Conservation (phyloP, 2,888 invertebrate genomes). For the Cantharis flavilabris region DNA sequence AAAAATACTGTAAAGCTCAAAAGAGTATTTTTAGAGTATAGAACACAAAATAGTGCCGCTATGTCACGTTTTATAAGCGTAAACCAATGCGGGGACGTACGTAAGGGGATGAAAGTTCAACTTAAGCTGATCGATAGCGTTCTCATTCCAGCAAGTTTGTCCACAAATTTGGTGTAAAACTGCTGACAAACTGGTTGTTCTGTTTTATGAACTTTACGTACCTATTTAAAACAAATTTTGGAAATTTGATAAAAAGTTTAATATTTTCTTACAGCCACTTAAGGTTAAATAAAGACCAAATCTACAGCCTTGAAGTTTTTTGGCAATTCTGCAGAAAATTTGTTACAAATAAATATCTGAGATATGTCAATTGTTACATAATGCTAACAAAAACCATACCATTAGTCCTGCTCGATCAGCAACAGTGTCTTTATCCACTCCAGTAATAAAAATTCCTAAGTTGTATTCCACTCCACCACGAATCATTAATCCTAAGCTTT, state of each 20-base stretch:
- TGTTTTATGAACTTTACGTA: slow-evolving; percentile 1
- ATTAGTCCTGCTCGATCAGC: slow-evolving; percentile 89
- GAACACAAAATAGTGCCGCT: neutral
- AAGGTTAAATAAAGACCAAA: neutral
- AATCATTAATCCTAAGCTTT: slow-evolving; percentile 92
- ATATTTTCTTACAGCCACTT: neutral
- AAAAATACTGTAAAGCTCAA: neutral
- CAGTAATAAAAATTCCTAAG: slow-evolving; percentile 93
- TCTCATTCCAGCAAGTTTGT: slow-evolving; percentile 8
- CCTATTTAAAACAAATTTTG: neutral
- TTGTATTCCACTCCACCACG: slow-evolving; percentile 94
- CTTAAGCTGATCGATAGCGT: slow-evolving; percentile 13
- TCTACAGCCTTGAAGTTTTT: neutral
- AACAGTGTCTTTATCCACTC: slow-evolving; percentile 91
- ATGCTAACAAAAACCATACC: slow-evolving; percentile 59
- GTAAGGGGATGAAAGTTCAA: slow-evolving; percentile 9
- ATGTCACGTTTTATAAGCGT: slow-evolving; percentile 14
- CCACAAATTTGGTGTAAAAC: slow-evolving; percentile 18
- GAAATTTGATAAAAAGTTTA: neutral
- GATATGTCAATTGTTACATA: neutral
- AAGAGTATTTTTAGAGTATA: neutral
- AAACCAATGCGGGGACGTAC: slow-evolving; percentile 6
- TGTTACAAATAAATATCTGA: neutral
- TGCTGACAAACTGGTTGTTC: slow-evolving; percentile 6
- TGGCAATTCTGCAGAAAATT: neutral